These are phyloP conservation scores for Apotomis turbidana DNA, from an alignment of 2,888 invertebrate genomes.

Conservation along the genomic window DNA sequence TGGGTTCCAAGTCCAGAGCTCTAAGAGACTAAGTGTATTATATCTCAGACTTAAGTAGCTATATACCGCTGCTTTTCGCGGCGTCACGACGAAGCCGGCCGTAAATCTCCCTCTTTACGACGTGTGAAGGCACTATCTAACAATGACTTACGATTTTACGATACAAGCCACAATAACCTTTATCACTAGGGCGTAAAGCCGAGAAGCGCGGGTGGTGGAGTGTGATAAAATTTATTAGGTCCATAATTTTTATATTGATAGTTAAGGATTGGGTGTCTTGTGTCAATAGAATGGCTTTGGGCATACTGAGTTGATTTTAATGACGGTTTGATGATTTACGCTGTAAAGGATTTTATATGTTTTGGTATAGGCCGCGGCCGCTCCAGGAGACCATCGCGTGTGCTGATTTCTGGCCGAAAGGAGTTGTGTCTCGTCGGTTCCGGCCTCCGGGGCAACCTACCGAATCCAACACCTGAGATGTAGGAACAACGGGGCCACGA, in stretches of 20 bases:
- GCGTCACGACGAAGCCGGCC: conserved; percentile 44
- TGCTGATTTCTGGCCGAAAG: no score
- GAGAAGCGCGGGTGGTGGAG: neutral
- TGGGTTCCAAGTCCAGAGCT: no score
- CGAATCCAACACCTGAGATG: no score
- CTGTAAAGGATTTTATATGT: neutral
- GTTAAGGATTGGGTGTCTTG: conserved; percentile 35
- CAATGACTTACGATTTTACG: conserved; percentile 49
- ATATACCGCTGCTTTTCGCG: conserved; percentile 34
- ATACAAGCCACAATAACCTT: conserved; percentile 23
- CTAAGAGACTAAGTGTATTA: conserved; percentile 14
- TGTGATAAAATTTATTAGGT: conserved; percentile 34
- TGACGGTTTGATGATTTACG: conserved; percentile 1
- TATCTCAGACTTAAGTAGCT: neutral
- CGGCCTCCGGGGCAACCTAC: no score
- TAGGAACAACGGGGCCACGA: no score
- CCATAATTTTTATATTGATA: conserved; percentile 41
- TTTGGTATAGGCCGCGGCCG: no score
- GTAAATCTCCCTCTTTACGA: conserved; percentile 54
- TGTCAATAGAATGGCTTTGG: conserved; percentile 33
- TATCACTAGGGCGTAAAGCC: conserved; percentile 9
- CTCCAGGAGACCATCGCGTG: no score
- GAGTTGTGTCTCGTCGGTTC: no score
- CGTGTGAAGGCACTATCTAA: conserved; percentile 52
- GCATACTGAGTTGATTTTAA: conserved; percentile 31